Conservation (phyloP, 2,113 vertebrate genomes). For the Perccottus glenii region DNA sequence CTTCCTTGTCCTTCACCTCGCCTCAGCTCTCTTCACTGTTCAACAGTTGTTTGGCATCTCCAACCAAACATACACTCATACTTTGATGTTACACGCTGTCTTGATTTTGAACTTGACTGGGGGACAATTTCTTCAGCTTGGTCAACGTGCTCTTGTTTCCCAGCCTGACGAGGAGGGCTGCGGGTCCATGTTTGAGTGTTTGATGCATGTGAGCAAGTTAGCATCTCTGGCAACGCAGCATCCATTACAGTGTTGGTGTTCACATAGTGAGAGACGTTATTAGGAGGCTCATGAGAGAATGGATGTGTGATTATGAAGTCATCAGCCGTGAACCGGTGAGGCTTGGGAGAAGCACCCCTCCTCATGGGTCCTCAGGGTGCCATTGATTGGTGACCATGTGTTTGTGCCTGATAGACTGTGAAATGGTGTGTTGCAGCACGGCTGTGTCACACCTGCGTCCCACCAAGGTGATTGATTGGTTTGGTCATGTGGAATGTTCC, state of each 20-base stretch:
- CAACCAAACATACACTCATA: slow-evolving; percentile 53
- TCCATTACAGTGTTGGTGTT: slow-evolving; percentile 82
- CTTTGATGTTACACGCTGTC: slow-evolving; percentile 82
- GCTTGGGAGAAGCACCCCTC: slow-evolving; percentile 86
- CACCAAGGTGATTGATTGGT: slow-evolving; percentile 99
- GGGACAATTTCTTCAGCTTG: slow-evolving; percentile 58
- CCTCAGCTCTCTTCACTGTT: slow-evolving; percentile 73
- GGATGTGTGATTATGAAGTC: slow-evolving; percentile 99
- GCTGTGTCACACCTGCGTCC: slow-evolving; percentile 99
- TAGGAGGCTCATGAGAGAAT: slow-evolving; percentile 95
- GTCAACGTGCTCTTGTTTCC: slow-evolving; percentile 51
- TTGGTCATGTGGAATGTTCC: slow-evolving; percentile 99
- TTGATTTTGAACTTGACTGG: slow-evolving; percentile 69
- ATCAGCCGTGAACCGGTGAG: slow-evolving; percentile 97
- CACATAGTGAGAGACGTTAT: slow-evolving; percentile 90
- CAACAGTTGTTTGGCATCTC: slow-evolving; percentile 78
- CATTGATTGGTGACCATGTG: slow-evolving; percentile 99
- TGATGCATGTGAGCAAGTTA: slow-evolving; percentile 59
- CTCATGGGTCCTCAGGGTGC: slow-evolving; percentile 91
- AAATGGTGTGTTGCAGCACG: slow-evolving; percentile 99
- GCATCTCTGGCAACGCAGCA: slow-evolving; percentile 56
- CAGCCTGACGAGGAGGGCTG: slow-evolving; percentile 37
- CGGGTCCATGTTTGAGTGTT: slow-evolving; percentile 60
- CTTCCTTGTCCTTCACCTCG: slow-evolving; percentile 77
- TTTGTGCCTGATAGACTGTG: slow-evolving; percentile 99